A percentile compares a stretch with the other conserved stretches of the same genome.
These are phyloP conservation scores for Burhinus bistriatus DNA, from an alignment of 2,113 vertebrate species.

Conservation along the genomic window DNA sequence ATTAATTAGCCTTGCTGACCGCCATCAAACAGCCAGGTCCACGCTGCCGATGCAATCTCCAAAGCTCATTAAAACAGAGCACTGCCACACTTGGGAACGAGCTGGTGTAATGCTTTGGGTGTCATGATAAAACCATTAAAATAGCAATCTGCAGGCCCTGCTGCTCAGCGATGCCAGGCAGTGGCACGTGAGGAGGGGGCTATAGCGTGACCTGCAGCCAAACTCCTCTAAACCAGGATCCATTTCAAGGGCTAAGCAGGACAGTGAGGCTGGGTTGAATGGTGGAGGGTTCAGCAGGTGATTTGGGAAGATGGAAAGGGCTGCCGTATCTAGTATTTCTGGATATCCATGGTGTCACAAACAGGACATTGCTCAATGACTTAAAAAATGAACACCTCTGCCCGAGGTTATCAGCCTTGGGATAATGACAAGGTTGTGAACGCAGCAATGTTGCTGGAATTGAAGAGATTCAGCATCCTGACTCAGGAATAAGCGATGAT, in stretches of 20 bases:
- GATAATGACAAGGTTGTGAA: slow-evolving; percentile 54
- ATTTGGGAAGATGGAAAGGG: background rate
- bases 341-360: background rate
- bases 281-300: background rate
- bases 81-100: background rate
- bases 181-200: background rate
- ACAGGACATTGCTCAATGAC: slow-evolving; percentile 32
- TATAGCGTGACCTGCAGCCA: background rate
- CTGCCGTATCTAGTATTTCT: background rate
- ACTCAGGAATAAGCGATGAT: background rate
- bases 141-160: background rate
- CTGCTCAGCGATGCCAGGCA: fast-evolving
- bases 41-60: background rate
- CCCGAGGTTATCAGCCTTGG: slow-evolving; percentile 1
- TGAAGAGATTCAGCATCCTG: slow-evolving; percentile 42
- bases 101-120: background rate
- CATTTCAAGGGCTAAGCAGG: background rate
- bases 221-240: background rate
- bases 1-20: slow-evolving; percentile 24
- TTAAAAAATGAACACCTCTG: slow-evolving; percentile 37
- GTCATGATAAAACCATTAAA: background rate
- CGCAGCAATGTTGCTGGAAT: slow-evolving; percentile 5
- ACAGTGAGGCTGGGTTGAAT: background rate
- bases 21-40: background rate
- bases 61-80: slow-evolving; percentile 33